A percentile compares a stretch with the other conserved stretches of the same genome.
Conservation (phyloP, 2,888 invertebrate species). For the Scrobipalpa costella region DNA sequence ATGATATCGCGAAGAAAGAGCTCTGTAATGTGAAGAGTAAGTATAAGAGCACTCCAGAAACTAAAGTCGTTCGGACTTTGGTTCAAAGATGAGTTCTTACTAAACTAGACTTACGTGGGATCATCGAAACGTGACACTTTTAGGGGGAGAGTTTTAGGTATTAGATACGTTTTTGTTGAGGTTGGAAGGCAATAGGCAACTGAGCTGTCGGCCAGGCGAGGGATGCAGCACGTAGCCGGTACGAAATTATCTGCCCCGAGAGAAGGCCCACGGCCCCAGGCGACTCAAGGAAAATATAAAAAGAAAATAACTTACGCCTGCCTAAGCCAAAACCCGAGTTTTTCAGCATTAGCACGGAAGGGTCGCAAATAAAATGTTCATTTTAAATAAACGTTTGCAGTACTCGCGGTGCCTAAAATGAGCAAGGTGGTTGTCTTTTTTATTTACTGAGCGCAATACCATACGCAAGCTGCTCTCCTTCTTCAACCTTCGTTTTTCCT, state of each 20-base stretch:
- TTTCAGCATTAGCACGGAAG: conserved; percentile 60
- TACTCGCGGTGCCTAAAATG: conserved; percentile 41
- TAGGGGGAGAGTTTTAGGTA: background rate
- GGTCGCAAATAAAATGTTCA: conserved; percentile 60
- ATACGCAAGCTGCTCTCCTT: conserved; percentile 39
- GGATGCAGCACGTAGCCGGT: conserved; percentile 66
- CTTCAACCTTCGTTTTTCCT: conserved; percentile 25
- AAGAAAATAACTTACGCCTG: conserved; percentile 69
- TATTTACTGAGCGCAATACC: conserved; percentile 34
- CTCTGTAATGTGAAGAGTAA: conserved; percentile 17
- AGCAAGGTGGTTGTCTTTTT: conserved; percentile 42
- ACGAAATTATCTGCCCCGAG: conserved; percentile 70
- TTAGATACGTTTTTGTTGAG: conserved; percentile 42
- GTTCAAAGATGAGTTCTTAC: conserved; percentile 16
- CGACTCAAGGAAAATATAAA: conserved; percentile 67
- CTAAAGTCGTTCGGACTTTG: conserved; percentile 19
- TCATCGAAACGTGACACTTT: conserved; percentile 24
- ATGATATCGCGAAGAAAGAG: conserved; percentile 9
- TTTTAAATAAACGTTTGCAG: conserved; percentile 54
- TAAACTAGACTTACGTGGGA: conserved; percentile 20
- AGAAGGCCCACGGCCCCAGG: conserved; percentile 53
- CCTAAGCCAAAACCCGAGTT: conserved; percentile 58
- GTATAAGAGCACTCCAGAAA: conserved; percentile 19
- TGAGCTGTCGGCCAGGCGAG: conserved; percentile 45
- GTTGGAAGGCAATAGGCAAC: conserved; percentile 56